Percentiles rank a stretch among this genome's conserved stretches.
Evolutionary conservation across 92 coral and sea anemone species (phyloP).

Genomic region (Micromussa lordhowensis): DNA sequence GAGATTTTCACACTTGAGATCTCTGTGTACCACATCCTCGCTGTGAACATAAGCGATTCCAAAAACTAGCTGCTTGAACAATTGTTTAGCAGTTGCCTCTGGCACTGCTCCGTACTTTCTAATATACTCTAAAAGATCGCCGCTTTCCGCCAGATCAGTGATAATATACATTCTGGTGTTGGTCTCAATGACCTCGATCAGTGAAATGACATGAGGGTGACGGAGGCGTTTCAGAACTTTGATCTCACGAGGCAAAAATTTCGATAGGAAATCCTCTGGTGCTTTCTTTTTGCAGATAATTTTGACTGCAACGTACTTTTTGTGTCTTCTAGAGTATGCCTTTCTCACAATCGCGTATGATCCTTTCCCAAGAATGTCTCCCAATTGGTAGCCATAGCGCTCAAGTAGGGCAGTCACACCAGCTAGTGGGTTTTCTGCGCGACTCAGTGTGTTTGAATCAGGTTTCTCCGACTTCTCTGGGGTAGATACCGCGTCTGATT

Average conservation of each 20-base stretch:
- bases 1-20: slow-evolving; percentile 94
- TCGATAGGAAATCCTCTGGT: slow-evolving; percentile 94
- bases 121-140: slow-evolving; percentile 90
- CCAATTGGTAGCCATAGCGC: slow-evolving; percentile 93
- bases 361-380: slow-evolving; percentile 96
- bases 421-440: slow-evolving; percentile 65
- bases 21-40: slow-evolving; percentile 94
- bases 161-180: slow-evolving; percentile 98
- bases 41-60: slow-evolving; percentile 88
- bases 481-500: slow-evolving; percentile 1
- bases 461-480: slow-evolving; percentile 38
- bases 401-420: slow-evolving; percentile 93
- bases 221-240: slow-evolving; percentile 89
- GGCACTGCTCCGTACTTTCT: slow-evolving; percentile 86
- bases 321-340: slow-evolving; percentile 93
- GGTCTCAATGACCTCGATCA: slow-evolving; percentile 96
- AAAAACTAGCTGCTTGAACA: slow-evolving; percentile 79
- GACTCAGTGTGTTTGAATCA: slow-evolving; percentile 1
- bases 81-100: slow-evolving; percentile 61
- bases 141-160: slow-evolving; percentile 91
- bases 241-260: slow-evolving; percentile 96
- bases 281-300: slow-evolving; percentile 99
- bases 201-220: slow-evolving; percentile 81
- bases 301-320: slow-evolving; percentile 90
- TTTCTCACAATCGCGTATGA: slow-evolving; percentile 95